Percentiles rank a stretch among this genome's conserved stretches.
Evolutionary conservation across 2,888 invertebrate species (phyloP).

Genomic region (Synergus japonicus): DNA sequence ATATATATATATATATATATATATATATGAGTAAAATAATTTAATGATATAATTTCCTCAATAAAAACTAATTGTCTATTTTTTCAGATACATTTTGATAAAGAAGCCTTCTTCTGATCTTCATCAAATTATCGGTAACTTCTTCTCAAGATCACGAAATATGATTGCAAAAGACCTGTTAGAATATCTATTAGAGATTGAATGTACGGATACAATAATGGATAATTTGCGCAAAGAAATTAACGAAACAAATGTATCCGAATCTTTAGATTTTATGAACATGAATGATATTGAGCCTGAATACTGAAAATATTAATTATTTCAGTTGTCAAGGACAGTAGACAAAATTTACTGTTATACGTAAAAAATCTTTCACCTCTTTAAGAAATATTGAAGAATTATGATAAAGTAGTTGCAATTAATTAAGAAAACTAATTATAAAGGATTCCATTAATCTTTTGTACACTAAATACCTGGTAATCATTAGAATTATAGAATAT

Average conservation of each 20-base stretch:
- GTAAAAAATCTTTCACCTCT: neutral
- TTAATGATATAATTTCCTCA: neutral
- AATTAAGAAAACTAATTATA: too few relatives aligned
- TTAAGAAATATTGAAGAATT: neutral
- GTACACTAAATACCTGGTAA: neutral
- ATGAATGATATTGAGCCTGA: neutral
- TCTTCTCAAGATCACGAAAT: conserved; percentile 60
- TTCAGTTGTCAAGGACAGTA: too few relatives aligned
- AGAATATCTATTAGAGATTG: conserved; percentile 54
- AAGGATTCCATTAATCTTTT: neutral
- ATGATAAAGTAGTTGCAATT: neutral
- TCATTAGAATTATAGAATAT: conserved; percentile 5
- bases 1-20: too few relatives aligned
- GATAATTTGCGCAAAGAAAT: conserved; percentile 54
- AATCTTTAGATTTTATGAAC: neutral
- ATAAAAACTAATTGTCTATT: conserved; percentile 37
- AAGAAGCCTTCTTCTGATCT: conserved; percentile 53
- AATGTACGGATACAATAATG: conserved; percentile 47
- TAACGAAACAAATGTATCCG: neutral
- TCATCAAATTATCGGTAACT: conserved; percentile 60
- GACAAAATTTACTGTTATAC: too few relatives aligned
- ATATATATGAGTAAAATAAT: neutral
- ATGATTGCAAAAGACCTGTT: conserved; percentile 59
- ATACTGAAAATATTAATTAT: too few relatives aligned
- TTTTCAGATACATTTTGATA: conserved; percentile 57